These are phyloP conservation scores for Sarcophaga bullata DNA, from an alignment of 1,140 invertebrate species.

Conservation along the genomic window DNA sequence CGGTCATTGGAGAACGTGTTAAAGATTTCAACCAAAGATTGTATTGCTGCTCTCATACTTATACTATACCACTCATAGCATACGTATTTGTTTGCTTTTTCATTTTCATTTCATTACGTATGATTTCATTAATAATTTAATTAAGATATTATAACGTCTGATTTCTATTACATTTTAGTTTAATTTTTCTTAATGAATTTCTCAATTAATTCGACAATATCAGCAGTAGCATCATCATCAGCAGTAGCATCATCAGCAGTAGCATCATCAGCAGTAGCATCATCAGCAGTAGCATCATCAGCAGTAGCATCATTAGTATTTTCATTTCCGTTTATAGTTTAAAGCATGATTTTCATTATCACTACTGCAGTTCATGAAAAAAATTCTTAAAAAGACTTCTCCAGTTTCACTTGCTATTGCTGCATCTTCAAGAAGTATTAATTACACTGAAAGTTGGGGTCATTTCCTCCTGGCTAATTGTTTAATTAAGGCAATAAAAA, in stretches of 20 bases:
- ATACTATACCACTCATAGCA: too few species aligned
- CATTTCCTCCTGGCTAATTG: conserved; percentile 46
- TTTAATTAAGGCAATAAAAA: conserved; percentile 17
- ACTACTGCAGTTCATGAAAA: not conserved
- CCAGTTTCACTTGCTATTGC: not conserved
- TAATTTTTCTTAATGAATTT: too few species aligned
- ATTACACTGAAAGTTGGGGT: conserved; percentile 42
- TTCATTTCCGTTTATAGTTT: conserved; percentile 3
- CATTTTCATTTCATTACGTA: too few species aligned
- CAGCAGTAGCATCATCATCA: too few species aligned
- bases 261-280: not conserved
- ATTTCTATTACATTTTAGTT: too few species aligned
- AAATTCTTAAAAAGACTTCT: too few species aligned
- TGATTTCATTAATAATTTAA: too few species aligned
- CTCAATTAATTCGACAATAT: too few species aligned
- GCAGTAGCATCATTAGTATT: not conserved
- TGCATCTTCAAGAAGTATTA: not conserved
- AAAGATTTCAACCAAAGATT: not conserved
- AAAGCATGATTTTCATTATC: not conserved
- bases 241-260: not conserved
- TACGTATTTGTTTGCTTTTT: too few species aligned
- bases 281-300: not conserved
- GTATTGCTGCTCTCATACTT: not conserved
- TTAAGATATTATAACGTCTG: too few species aligned
- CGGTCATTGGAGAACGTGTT: not conserved